phyloP scores from a whole-genome alignment of 1,140 invertebrate genomes.

The Tetranychus urticae region DNA sequence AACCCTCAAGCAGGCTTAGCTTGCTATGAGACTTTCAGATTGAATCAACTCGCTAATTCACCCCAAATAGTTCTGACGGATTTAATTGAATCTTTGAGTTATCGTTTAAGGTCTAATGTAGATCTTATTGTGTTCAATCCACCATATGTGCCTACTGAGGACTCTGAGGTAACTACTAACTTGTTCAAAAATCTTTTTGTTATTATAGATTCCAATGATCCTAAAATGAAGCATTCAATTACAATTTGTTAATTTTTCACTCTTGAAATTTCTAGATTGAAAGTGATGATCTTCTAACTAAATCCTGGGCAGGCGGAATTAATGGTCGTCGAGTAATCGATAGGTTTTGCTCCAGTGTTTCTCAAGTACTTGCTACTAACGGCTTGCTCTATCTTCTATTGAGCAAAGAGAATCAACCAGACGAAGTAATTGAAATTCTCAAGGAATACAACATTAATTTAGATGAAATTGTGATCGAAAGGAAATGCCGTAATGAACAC shows the following conservation, averaged over 20 bases:
- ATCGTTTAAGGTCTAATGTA: conserved; percentile 18
- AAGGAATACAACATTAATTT: neutral
- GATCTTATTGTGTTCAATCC: conserved; percentile 91
- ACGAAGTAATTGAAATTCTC: neutral
- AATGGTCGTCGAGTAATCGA: neutral
- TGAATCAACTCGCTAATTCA: neutral
- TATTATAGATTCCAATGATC: neutral
- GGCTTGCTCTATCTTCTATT: neutral
- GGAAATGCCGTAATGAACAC: neutral
- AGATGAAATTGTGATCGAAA: neutral
- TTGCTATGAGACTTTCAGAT: neutral
- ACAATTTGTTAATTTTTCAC: neutral
- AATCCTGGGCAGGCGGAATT: neutral
- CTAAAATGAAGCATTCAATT: neutral
- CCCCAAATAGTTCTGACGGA: conserved; percentile 38
- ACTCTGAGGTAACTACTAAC: conserved; percentile 31
- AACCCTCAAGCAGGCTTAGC: conserved; percentile 45
- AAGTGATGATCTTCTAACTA: neutral
- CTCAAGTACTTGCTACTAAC: neutral
- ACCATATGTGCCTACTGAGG: conserved; percentile 75
- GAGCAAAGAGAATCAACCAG: neutral
- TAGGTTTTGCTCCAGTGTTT: neutral
- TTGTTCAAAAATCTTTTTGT: neutral
- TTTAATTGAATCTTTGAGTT: conserved; percentile 25
- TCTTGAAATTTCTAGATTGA: neutral